Base-by-base conservation (phyloP, 2,113 vertebrate species). In the Phaetusa simplex region DNA sequence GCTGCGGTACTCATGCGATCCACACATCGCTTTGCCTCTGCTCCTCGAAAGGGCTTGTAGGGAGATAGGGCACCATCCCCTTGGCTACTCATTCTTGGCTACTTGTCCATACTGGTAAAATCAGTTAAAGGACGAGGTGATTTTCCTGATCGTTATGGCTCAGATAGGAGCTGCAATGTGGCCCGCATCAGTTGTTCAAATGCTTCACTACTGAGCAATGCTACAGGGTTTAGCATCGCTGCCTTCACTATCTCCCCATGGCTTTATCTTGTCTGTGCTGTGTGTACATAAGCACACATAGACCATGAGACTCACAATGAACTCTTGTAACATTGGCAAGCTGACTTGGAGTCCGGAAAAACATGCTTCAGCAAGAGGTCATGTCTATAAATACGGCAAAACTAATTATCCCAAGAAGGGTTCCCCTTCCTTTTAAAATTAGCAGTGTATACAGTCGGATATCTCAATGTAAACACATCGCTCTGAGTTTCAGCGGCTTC, bases 361-460 rank as follows among this genome's bases (percentile, higher is more conserved):
- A 87, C 49, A 82, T 27, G 43, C 58, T 94, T 92, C 50, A 94
- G 73, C 49, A 82, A 89, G 84, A 90, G 93, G 65, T 70, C 0
- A 0, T 56, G 79, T 62, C 91, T 93, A 94, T 79, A 94, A 94
- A 95, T 87, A 97, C 4, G 58, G 89, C 70, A 94, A 89, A 96
- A 84, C 58, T 91, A 67, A 90, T 96, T 71, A 97, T 53, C 61
- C 82, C 90, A 86, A 88, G 67, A 89, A 91, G 66, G 66, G 62
- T 69, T 94, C 70, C 82, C 56, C 66, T 95, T 93, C 90, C 85
- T 94, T 74, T 94, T 87, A 93, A 93, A 97, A 94, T 87, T 27
- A 95, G 74, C 84, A 91, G 62, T 49, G 87, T 82, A 71, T 77
- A 88, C 49, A 86, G 59, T 74, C 0, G 7, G 90, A 80, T 71